Percentiles rank a stretch among this genome's conserved stretches.
Conservation (phyloP, 2,888 invertebrate species). For the Thecocarcelia acutangulata region DNA sequence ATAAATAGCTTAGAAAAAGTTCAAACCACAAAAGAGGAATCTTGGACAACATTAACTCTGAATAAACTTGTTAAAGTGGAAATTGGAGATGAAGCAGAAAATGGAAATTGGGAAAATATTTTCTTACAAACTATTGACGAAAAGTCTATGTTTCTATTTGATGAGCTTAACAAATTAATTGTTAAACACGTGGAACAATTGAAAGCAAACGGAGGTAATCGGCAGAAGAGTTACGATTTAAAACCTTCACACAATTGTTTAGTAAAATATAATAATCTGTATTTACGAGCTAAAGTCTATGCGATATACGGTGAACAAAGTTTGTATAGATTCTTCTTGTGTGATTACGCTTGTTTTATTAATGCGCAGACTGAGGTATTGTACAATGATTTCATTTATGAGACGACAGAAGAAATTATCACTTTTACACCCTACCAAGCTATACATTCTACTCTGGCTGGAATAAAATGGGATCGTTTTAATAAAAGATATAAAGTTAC, state of each 20-base stretch:
- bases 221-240: conserved; percentile 50
- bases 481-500: conserved; percentile 65
- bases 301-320: conserved; percentile 63
- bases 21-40: conserved; percentile 51
- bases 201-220: conserved; percentile 32
- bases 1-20: not conserved
- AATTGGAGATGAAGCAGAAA: conserved; percentile 70
- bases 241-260: conserved; percentile 73
- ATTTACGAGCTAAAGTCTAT: conserved; percentile 73
- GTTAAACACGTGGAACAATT: conserved; percentile 55
- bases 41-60: conserved; percentile 66
- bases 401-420: conserved; percentile 70
- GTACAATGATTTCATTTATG: conserved; percentile 70
- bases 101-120: conserved; percentile 71
- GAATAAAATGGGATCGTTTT: conserved; percentile 70
- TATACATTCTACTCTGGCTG: conserved; percentile 72
- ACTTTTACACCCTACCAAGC: conserved; percentile 73
- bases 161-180: conserved; percentile 61
- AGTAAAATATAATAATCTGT: conserved; percentile 68
- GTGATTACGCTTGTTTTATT: conserved; percentile 71
- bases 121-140: conserved; percentile 69
- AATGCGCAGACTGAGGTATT: conserved; percentile 62
- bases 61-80: conserved; percentile 70
- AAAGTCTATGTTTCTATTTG: conserved; percentile 57
- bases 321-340: conserved; percentile 71